These are phyloP conservation scores for Norana najaformis DNA, from an alignment of 2,888 invertebrate species.

Conservation along the genomic window DNA sequence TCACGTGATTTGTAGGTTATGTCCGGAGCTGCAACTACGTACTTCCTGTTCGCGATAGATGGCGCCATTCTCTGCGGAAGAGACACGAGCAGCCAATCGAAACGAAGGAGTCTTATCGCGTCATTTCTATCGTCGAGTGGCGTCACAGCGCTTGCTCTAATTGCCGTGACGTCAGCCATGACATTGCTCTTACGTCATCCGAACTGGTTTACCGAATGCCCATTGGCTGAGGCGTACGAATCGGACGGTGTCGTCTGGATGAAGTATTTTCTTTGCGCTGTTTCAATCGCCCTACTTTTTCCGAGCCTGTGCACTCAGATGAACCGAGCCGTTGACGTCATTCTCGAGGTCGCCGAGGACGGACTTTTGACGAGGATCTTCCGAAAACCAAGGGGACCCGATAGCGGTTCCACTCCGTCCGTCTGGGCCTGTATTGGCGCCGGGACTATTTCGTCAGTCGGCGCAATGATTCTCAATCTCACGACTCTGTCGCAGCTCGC, in stretches of 20 bases:
- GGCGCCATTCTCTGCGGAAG: background rate
- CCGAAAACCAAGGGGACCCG: background rate
- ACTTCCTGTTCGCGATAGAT: background rate
- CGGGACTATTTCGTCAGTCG: background rate
- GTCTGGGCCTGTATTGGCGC: background rate
- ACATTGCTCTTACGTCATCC: slow-evolving; percentile 18
- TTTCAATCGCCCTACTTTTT: background rate
- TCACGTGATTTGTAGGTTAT: background rate
- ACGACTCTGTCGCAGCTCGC: slow-evolving; percentile 15
- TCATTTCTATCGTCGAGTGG: background rate
- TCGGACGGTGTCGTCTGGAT: background rate
- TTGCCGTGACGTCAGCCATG: background rate
- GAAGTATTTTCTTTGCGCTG: background rate
- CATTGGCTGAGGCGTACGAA: background rate
- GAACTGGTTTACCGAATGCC: background rate
- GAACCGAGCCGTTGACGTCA: background rate
- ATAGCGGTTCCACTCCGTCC: background rate
- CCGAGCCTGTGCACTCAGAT: background rate
- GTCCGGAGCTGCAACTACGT: background rate
- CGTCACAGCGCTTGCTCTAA: background rate
- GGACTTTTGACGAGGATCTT: background rate
- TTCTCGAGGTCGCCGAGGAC: background rate
- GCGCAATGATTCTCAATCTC: slow-evolving; percentile 14
- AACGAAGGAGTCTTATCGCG: background rate
- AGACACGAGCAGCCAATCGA: background rate